Evolutionary conservation across 2,113 vertebrate species (phyloP).

Genomic region (Cephalopholis sonnerati): DNA sequence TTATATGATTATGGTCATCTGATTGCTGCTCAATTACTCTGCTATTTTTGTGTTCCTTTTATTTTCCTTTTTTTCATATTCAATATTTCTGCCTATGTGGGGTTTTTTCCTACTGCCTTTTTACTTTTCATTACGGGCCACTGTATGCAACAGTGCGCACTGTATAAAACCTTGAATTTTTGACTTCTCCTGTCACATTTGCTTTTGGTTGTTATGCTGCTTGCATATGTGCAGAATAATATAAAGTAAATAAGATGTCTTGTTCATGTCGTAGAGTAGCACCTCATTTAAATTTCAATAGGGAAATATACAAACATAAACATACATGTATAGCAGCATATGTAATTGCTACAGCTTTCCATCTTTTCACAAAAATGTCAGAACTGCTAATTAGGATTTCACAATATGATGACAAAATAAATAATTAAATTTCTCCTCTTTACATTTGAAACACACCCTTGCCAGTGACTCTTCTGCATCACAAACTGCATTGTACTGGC

Average conservation of each 20-base stretch:
- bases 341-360: conserved; percentile 6
- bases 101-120: neutral
- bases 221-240: neutral
- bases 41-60: neutral
- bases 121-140: too few species aligned
- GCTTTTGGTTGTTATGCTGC: neutral
- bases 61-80: neutral
- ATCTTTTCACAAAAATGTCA: conserved; percentile 19
- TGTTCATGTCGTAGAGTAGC: too few species aligned
- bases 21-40: too few species aligned
- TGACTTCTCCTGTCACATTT: too few species aligned
- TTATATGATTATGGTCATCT: too few species aligned
- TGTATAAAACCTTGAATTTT: neutral
- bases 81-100: neutral
- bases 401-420: conserved; percentile 35
- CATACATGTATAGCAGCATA: neutral
- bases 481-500: neutral
- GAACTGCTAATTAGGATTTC: conserved; percentile 19
- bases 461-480: conserved; percentile 22
- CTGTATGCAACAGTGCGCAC: too few species aligned
- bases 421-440: conserved; percentile 32
- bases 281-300: neutral
- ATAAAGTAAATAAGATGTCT: too few species aligned
- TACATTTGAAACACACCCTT: conserved; percentile 18
- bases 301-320: too few species aligned